A percentile compares a stretch with the other conserved stretches of the same genome.
phyloP scores from a whole-genome alignment of 2,113 vertebrate genomes.

The Bothrops jararaca region DNA sequence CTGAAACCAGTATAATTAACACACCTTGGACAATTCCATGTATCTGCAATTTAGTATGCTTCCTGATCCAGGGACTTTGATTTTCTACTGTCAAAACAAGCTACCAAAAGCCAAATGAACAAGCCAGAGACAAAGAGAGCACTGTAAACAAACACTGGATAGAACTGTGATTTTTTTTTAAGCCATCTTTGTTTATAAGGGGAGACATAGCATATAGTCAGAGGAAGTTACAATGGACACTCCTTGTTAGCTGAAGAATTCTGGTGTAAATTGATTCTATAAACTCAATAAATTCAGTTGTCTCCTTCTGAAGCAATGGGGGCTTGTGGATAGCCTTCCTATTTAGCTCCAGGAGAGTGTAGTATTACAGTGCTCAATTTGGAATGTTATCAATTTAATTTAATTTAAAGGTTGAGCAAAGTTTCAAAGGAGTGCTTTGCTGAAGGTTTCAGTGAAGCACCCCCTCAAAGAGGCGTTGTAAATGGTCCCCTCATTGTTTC shows the following conservation, averaged over 20 bases:
- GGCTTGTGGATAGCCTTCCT: background rate
- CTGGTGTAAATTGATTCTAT: background rate
- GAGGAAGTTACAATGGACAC: background rate
- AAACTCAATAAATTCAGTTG: background rate
- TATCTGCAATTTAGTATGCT: background rate
- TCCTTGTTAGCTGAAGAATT: background rate
- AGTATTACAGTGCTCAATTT: background rate
- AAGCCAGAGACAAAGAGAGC: background rate
- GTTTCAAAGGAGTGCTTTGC: background rate
- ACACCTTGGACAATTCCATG: background rate
- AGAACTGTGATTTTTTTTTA: background rate
- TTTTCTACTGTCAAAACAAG: background rate
- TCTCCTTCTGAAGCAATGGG: background rate
- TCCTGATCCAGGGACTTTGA: background rate
- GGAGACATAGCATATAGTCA: background rate
- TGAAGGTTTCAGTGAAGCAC: too few species aligned
- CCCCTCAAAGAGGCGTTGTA: background rate
- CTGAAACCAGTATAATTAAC: background rate
- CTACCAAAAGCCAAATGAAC: background rate
- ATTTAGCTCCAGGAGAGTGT: background rate
- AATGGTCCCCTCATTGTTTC: background rate
- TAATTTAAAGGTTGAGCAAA: background rate
- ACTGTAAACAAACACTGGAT: background rate
- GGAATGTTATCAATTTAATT: background rate
- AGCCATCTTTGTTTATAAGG: background rate